These are phyloP conservation scores for Aptenodytes patagonicus DNA, from an alignment of 2,113 vertebrate genomes.

Conservation along the genomic window DNA sequence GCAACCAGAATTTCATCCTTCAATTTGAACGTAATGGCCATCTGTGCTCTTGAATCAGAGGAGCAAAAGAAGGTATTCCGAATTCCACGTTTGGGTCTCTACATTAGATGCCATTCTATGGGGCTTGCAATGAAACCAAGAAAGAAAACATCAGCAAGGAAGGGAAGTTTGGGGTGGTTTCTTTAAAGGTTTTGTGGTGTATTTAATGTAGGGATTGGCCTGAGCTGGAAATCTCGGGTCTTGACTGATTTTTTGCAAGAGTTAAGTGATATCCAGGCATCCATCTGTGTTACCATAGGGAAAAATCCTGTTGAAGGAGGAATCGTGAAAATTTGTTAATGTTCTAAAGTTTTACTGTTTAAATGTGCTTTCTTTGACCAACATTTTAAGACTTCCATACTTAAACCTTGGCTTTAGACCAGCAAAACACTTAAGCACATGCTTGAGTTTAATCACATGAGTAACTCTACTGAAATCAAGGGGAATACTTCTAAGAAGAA, in stretches of 20 bases:
- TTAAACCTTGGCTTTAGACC: neutral
- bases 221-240: neutral
- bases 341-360: neutral
- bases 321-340: neutral
- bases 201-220: neutral
- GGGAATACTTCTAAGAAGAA: neutral
- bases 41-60: neutral
- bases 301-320: neutral
- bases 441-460: neutral
- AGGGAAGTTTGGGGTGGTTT: neutral
- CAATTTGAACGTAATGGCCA: neutral
- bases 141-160: neutral
- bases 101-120: neutral
- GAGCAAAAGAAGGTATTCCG: neutral
- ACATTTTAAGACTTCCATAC: neutral
- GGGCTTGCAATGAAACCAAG: neutral
- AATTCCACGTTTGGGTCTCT: neutral
- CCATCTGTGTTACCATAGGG: neutral
- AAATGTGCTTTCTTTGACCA: neutral
- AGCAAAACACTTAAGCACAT: neutral
- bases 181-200: neutral
- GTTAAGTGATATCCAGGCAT: neutral
- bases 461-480: neutral
- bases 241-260: neutral
- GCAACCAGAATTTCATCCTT: neutral